Evolutionary conservation across 2,888 invertebrate genomes (phyloP), one percentile per base, ranked within the genome.

Genomic region (Cantharis rustica): DNA sequence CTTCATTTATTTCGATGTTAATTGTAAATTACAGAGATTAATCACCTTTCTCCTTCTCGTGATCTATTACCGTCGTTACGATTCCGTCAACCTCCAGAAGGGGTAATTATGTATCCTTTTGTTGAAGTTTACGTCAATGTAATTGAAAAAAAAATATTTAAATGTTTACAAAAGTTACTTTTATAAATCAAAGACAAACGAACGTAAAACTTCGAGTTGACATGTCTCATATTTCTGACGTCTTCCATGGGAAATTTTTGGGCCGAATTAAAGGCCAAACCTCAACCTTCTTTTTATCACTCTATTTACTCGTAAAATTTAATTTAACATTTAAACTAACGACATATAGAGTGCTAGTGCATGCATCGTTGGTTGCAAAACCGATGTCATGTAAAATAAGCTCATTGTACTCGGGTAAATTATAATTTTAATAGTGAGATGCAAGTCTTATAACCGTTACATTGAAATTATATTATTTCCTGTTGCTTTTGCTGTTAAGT

Each of bases 391-490:
- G 16, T 17, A 63, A 20, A 20, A 17, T 66, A 20, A 13, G n/a
- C 23, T 66, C 64, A 66, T 66, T 66, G 64, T 66, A 20, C 20
- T 64, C 20, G 11, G 20, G 20, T 20, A 66, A 66, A 23, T 66
- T 16, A 66, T 20, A 66, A 66, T 66, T 66, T 66, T 66, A 66
- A 66, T 66, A 15, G 16, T 13, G 64, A 66, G 23, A 66, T 66
- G 64, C 64, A 66, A 66, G 64, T 66, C 64, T 17, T 66, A 17
- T 20, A 66, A 66, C 64, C 64, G 64, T 66, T 66, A 64, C 64
- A 64, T 64, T 64, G 64, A 64, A 64, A 64, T 64, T 64, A 66
- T 20, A 66, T 66, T 66, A 66, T 66, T 66, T 66, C 64, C 64
- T 66, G 47, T 47, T 47, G 47, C 47, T 47, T 47, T 47, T 7